A percentile compares a stretch with the other conserved stretches of the same genome.
Evolutionary conservation across 2,797 vertebrate species (phyloP).

Genomic region (Naso thynnoides): DNA sequence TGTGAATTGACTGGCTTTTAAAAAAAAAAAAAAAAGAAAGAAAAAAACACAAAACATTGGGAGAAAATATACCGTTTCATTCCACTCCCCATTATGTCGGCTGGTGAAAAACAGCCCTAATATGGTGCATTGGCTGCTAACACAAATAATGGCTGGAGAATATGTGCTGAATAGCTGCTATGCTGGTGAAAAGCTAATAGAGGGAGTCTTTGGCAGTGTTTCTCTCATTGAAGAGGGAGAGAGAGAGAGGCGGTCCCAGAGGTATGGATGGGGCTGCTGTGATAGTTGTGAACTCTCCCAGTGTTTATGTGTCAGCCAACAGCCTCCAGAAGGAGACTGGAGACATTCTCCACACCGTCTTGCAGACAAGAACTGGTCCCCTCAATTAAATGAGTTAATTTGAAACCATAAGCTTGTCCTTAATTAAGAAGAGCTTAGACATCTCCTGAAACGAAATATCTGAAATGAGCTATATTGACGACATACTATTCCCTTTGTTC

Average conservation of each 20-base stretch:
- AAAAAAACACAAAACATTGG: conserved; percentile 56
- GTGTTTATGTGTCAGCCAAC: conserved; percentile 82
- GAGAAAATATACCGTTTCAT: conserved; percentile 70
- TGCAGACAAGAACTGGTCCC: conserved; percentile 75
- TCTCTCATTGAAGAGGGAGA: conserved; percentile 64
- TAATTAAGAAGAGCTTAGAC: conserved; percentile 88
- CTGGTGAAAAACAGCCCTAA: conserved; percentile 71
- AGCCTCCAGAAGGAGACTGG: conserved; percentile 79
- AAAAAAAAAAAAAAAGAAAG: conserved; percentile 48
- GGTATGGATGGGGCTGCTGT: conserved; percentile 80
- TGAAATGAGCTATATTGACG: conserved; percentile 84
- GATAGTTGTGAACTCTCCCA: conserved; percentile 84
- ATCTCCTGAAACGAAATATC: conserved; percentile 86
- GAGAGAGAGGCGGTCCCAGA: conserved; percentile 75
- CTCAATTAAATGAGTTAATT: conserved; percentile 88
- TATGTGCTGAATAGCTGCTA: conserved; percentile 69
- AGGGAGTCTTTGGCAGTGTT: conserved; percentile 73
- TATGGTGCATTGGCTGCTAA: conserved; percentile 66
- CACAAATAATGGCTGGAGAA: conserved; percentile 71
- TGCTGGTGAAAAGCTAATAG: conserved; percentile 78
- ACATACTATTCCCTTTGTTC: conserved; percentile 81
- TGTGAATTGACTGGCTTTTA: conserved; percentile 61
- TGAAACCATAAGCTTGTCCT: conserved; percentile 86
- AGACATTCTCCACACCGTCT: conserved; percentile 81
- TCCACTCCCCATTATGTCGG: conserved; percentile 62